These are phyloP conservation scores for Actinostola sp. DNA, from an alignment of 92 coral and sea anemone species.

Conservation along the genomic window DNA sequence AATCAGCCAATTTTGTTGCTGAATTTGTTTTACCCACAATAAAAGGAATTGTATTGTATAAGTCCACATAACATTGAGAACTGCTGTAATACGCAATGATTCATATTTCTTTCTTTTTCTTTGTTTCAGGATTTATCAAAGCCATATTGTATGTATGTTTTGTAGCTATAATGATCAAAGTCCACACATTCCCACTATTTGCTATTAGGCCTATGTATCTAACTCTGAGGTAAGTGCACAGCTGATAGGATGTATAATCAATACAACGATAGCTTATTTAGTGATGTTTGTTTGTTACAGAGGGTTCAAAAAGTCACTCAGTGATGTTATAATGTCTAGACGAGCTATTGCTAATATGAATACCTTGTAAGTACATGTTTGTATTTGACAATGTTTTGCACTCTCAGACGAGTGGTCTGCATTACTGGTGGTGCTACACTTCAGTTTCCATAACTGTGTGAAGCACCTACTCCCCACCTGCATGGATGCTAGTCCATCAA, in stretches of 20 bases:
- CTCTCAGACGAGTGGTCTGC: no score
- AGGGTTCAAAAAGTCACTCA: slow-evolving; percentile 91
- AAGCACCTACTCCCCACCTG: no score
- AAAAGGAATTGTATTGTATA: no score
- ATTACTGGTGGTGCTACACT: no score
- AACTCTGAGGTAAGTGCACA: slow-evolving; percentile 70
- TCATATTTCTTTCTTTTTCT: not conserved
- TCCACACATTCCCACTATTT: slow-evolving; percentile 95
- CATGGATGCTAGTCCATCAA: no score
- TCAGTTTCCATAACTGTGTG: no score
- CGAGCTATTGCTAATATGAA: slow-evolving; percentile 97
- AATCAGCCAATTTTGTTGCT: no score
- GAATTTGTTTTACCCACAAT: no score
- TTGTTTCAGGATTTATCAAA: slow-evolving; percentile 87
- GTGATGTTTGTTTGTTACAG: slow-evolving; percentile 40
- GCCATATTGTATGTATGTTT: slow-evolving; percentile 82
- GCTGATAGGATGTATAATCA: not conserved
- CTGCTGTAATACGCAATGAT: no score
- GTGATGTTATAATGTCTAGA: slow-evolving; percentile 98
- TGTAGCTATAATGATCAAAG: slow-evolving; percentile 95
- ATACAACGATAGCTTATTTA: not conserved
- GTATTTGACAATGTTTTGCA: no score
- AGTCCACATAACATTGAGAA: no score
- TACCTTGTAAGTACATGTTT: slow-evolving; percentile 76
- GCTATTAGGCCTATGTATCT: slow-evolving; percentile 99